Evolutionary conservation across 1,140 invertebrate genomes (phyloP).

Genomic region (Schlechtendalia chinensis): DNA sequence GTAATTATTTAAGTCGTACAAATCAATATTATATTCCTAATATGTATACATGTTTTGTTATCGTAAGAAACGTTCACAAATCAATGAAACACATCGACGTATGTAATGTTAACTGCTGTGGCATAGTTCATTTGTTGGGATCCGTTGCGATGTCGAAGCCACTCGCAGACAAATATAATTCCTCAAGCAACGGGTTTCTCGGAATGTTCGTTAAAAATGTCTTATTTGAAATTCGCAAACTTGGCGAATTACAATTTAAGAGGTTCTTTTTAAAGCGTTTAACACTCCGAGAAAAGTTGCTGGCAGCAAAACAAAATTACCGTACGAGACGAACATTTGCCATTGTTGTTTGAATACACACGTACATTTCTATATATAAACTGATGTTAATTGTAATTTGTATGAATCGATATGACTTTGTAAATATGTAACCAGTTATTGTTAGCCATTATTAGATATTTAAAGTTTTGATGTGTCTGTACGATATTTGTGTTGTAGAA

Average conservation of each 20-base stretch:
- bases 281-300: slow-evolving; percentile 22
- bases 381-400: not conserved
- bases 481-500: slow-evolving; percentile 38
- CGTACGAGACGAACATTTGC: slow-evolving; percentile 24
- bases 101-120: not conserved
- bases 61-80: slow-evolving; percentile 13
- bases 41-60: slow-evolving; percentile 31
- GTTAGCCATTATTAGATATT: slow-evolving; percentile 46
- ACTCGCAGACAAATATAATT: not conserved
- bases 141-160: not conserved
- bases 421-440: slow-evolving; percentile 47
- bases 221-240: slow-evolving; percentile 42
- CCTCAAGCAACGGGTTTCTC: slow-evolving; percentile 2
- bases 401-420: slow-evolving; percentile 36
- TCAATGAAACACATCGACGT: not conserved
- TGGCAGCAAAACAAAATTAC: slow-evolving; percentile 28
- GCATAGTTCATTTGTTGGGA: not conserved
- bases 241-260: slow-evolving; percentile 44
- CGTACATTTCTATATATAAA: not conserved
- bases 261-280: slow-evolving; percentile 27
- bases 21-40: slow-evolving; percentile 46
- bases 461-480: slow-evolving; percentile 39
- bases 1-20: slow-evolving; percentile 38
- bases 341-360: slow-evolving; percentile 21
- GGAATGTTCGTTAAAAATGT: slow-evolving; percentile 45